A percentile compares a stretch with the other conserved stretches of the same genome.
Evolutionary conservation across 1,140 invertebrate species (phyloP).

Genomic region (Neodiprion lecontei): DNA sequence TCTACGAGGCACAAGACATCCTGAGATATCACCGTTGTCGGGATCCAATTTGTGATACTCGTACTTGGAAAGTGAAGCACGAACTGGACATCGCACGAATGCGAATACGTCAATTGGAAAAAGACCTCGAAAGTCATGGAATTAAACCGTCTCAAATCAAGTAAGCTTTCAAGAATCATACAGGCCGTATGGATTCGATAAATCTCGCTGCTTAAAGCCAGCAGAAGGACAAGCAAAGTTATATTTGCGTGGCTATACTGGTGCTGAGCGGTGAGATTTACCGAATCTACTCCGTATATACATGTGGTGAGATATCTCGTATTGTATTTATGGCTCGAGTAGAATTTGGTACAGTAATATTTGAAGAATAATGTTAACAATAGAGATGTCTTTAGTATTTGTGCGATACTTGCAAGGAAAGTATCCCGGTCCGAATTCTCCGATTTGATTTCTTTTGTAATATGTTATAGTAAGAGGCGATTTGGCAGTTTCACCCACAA

Average conservation of each 20-base stretch:
- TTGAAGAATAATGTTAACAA: too few relatives aligned
- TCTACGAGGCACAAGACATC: conserved; percentile 82
- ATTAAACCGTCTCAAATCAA: conserved; percentile 75
- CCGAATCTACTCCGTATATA: too few relatives aligned
- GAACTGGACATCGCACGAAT: conserved; percentile 86
- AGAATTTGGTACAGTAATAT: too few relatives aligned
- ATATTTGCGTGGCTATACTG: neutral
- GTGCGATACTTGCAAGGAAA: too few relatives aligned
- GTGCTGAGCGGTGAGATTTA: too few relatives aligned
- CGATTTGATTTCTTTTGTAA: too few relatives aligned
- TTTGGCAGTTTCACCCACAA: too few relatives aligned
- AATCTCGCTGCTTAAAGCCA: neutral
- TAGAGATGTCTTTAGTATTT: too few relatives aligned
- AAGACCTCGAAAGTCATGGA: conserved; percentile 81
- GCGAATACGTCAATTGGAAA: conserved; percentile 83
- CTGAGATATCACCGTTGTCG: conserved; percentile 69
- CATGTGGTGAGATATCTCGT: too few relatives aligned
- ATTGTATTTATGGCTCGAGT: too few relatives aligned
- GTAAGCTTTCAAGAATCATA: conserved; percentile 41
- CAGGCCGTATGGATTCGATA: neutral
- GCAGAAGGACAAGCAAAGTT: neutral
- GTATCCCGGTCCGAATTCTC: too few relatives aligned
- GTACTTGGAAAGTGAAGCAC: conserved; percentile 88
- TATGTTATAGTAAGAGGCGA: too few relatives aligned
- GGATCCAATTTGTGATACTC: conserved; percentile 82